Evolutionary conservation across 2,888 invertebrate species (phyloP), one percentile per base, ranked within the genome.

Genomic region (Dolomedes plantarius): DNA sequence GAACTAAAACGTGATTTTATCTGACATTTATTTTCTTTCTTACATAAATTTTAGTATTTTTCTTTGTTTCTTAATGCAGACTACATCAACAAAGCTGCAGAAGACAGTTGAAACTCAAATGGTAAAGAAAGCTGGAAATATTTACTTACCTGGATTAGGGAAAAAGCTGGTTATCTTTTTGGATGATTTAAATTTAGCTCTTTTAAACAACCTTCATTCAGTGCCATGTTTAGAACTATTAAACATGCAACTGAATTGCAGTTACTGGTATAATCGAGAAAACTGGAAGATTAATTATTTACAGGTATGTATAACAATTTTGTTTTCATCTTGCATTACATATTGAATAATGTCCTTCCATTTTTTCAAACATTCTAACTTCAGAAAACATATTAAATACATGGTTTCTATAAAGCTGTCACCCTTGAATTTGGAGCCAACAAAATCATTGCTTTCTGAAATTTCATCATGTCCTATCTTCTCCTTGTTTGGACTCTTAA

Each of bases 101-200:
- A 95, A 96, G 80, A 94, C 95, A 23, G 95, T 97, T 39, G 97
- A 97, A 91, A 94, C 95, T 83, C 93, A 95, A n/a, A 93, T 96
- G 0, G 97, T 97, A 91, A 97, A 97, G 92, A 93, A 96, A 73
- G 96, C 96, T 0, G 97, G 97, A 91, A 95, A 95, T 0, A 94
- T 95, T 85, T 97, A 94, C 90, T 94, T 95, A 1, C 97, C 97
- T 0, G 92, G 94, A 29, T 95, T 95, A 88, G 95, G 95, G 90
- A 97, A 96, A 92, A 94, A 93, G 88, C 94, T 97, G 94, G 94
- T 97, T 82, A 94, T 95, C 9, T 97, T 96, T 91, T 94, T 97
- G 94, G 97, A 97, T 91, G 97, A 97, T 91, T 94, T 97, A 90
- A 97, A 97, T 92, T 97, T 97, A 96, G 97, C 97, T 0, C 95